Evolutionary conservation across 2,113 vertebrate species (phyloP), one percentile per base, ranked within the genome.

Genomic region (Cryptomyrus ogoouensis): DNA sequence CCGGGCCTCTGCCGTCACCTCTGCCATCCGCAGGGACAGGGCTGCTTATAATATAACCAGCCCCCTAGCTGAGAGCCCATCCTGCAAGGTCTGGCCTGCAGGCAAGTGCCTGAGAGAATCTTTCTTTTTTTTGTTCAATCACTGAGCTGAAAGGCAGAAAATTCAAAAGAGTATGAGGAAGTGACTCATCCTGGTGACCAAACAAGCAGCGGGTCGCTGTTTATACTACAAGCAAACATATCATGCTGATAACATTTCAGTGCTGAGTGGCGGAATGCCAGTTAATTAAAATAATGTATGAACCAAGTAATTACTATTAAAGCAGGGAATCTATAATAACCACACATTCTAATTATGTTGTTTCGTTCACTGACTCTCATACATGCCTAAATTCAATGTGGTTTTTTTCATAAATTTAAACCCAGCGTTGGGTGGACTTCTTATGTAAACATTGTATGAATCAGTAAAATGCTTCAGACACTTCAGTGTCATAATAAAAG

Each of bases 281-380:
- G 35, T 39, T 19, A 80, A 42, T 80, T 80, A 80, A 31, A 80
- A 80, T 80, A 39, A 80, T 80, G 35, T 80, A 80, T 42, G 62
- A 80, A 80, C 74, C 74, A 80, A 80, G 74, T 39, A 39, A 80
- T 80, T 39, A 42, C 35, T 80, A 80, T 80, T 80, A 80, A 80
- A 42, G 4, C 62, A 70, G 62, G 27, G 3, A 70, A 70, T 70
- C 62, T 31, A 27, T 31, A 70, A 70, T 27, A 27, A 66, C 0
- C n/a, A 62, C 24, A 27, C 12, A 9, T 27, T 70, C 3, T 70
- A 70, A 70, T 70, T 31, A 70, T 12, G 24, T 31, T 13, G 31
- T 70, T 70, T 70, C 10, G 0, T 70, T 70, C 62, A 70, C 62
- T 31, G n/a, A 70, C 5, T 70, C n/a, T 70, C 62, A 70, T 70